Base-by-base conservation (phyloP, 2,113 vertebrate genomes). In the Peucedramus taeniatus region DNA sequence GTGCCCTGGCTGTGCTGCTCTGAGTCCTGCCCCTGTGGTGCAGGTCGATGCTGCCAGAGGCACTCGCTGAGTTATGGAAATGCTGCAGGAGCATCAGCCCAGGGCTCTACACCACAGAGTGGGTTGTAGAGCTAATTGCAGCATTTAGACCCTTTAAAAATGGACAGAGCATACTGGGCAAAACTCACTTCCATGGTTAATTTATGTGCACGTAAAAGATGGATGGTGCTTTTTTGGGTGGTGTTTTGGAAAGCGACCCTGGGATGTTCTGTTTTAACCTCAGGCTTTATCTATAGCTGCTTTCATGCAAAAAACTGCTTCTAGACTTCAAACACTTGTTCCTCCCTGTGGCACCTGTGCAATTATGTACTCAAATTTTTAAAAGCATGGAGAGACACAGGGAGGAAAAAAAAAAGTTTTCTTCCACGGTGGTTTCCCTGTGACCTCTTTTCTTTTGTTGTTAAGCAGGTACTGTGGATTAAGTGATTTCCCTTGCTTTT, bases 11-110 rank as follows among this genome's bases (percentile, higher is more conserved):
- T 33, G 64, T 64, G 78, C 33, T 3, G 3, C 37, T 39, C 10
- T 8, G 49, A 7, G 64, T 3, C 1, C 18, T 75, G 44, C 59
- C 78, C 2, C 1, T 1, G 31, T 10, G 7, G 16, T 5, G 40
- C n/a, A 6, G 44, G 17, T 30, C 6, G 8, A 0, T 13, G 64
- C 60, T 72, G 28, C 3, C 51, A 23, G 69, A 13, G 65, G n/a
- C 23, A 12, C 15, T n/a, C 0, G 0, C 10, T 44, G 31, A 9
- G 6, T 1, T 4, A 1, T 3, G 22, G 69, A 57, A 22, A 19
- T 6, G 40, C 4, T 5, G 7, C 49, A 27, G 22, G 22, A 57
- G 42, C 24, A 3, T 22, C 13, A 35, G 23, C 47, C 20, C 42
- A 13, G 28, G 47, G 27, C 60, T 77, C 70, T 20, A 26, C 33